Evolutionary conservation across 2,113 vertebrate genomes (phyloP), one percentile per base, ranked within the genome.

Genomic region (Scomber japonicus): DNA sequence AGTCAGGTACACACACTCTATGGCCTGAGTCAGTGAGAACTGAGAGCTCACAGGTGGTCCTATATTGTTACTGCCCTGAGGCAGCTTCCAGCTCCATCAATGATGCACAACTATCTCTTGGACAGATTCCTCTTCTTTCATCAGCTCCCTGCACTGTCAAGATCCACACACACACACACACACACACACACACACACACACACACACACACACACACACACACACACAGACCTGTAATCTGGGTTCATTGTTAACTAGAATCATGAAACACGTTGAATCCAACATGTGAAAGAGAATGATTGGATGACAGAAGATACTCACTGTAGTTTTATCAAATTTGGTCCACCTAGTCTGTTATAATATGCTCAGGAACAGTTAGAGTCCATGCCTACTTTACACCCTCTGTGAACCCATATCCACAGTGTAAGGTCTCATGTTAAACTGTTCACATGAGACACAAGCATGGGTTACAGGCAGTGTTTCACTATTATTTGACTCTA

Each of bases 1-100:
- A 71, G 6, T 35, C 59, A 63, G 6, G 35, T 54, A 63, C 46
- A 75, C 50, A 77, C 60, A 60, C 59, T 44, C 57, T 19, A 31
- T 48, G 1, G 53, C 51, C 55, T 8, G 62, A 50, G 78, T 63
- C 63, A 35, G 62, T 68, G 75, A 77, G 66, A 80, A 49, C 59
- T 76, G 78, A 85, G 82, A 70, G 49, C 78, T 74, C 77, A 69
- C 83, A 24, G 88, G 87, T 60, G 90, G 84, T 88, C 85, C 67
- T 48, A 45, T 74, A 78, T 84, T 87, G 80, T 93, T 80, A 54
- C 59, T 50, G 51, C 14, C 75, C 74, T 1, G 15, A 40, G 57
- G 75, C 56, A 51, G 57, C 11, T 45, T 62, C 12, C 61, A 65
- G 50, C 68, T 65, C 60, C 81, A 90, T 91, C 44, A 93, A 83